Evolutionary conservation across 1,140 invertebrate species (phyloP).

Genomic region (Trichomalopsis sarcophagae): DNA sequence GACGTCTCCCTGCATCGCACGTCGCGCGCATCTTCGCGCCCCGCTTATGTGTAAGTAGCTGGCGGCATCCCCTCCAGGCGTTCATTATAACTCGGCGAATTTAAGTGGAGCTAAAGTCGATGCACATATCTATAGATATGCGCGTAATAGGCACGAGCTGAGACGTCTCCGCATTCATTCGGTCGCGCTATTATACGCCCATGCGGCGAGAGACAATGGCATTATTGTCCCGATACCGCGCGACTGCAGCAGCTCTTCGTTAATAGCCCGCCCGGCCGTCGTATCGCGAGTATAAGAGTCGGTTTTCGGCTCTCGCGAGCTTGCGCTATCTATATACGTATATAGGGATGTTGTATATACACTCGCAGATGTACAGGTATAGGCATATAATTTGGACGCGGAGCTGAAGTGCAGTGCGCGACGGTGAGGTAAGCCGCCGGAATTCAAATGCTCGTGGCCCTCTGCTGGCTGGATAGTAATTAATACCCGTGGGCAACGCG

Average conservation of each 20-base stretch:
- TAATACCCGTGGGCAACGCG: slow-evolving; percentile 21
- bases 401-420: not conserved
- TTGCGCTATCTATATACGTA: not conserved
- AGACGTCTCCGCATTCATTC: not conserved
- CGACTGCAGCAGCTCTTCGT: slow-evolving; percentile 23
- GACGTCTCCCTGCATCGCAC: not conserved
- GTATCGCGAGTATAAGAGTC: not conserved
- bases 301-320: not conserved
- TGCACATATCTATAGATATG: not conserved
- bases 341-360: not conserved
- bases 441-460: slow-evolving; percentile 32
- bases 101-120: not conserved
- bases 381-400: slow-evolving; percentile 20
- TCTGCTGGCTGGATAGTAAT: slow-evolving; percentile 26
- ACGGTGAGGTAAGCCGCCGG: not conserved
- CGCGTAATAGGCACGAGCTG: not conserved
- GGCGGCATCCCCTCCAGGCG: not conserved
- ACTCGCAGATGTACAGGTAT: not conserved
- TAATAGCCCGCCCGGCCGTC: slow-evolving; percentile 46
- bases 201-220: slow-evolving; percentile 56
- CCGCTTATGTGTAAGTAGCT: slow-evolving; percentile 1
- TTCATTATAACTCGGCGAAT: not conserved
- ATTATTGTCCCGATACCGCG: slow-evolving; percentile 56
- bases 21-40: not conserved
- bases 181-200: slow-evolving; percentile 50